phyloP scores from a whole-genome alignment of 2,888 invertebrate species.

The Aphodius sticticus region DNA sequence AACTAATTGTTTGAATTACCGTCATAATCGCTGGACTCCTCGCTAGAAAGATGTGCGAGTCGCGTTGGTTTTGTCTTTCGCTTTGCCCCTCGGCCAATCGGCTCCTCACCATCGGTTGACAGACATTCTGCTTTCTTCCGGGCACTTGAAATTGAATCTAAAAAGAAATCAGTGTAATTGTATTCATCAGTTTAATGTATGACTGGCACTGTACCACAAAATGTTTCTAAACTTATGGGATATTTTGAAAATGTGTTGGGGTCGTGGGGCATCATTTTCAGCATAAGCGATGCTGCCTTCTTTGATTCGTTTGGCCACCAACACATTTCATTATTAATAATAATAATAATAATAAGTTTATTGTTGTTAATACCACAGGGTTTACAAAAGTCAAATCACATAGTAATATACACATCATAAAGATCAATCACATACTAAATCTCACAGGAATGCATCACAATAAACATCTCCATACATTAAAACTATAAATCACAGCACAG shows the following conservation, averaged over 20 bases:
- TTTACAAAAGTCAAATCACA: too few species aligned
- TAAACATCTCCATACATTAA: too few species aligned
- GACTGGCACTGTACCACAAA: not conserved
- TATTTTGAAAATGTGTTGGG: not conserved
- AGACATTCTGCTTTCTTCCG: not conserved
- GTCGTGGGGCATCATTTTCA: not conserved
- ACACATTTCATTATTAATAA: too few species aligned
- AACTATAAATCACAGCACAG: too few species aligned
- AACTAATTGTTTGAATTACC: not conserved
- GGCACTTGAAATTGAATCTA: not conserved
- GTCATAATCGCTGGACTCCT: not conserved
- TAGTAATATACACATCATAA: too few species aligned
- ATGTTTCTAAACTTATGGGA: not conserved
- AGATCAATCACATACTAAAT: too few species aligned
- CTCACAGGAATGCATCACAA: too few species aligned
- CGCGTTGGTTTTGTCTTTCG: not conserved
- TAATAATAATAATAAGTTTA: too few species aligned
- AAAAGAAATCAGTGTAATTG: not conserved
- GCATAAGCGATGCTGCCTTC: not conserved
- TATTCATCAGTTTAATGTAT: not conserved
- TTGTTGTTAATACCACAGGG: too few species aligned
- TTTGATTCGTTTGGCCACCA: not conserved
- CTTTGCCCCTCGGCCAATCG: not conserved
- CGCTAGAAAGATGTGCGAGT: not conserved
- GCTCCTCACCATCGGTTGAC: not conserved